phyloP scores from a whole-genome alignment of 2,113 vertebrate genomes.

The Drymodes brunneopygia region DNA sequence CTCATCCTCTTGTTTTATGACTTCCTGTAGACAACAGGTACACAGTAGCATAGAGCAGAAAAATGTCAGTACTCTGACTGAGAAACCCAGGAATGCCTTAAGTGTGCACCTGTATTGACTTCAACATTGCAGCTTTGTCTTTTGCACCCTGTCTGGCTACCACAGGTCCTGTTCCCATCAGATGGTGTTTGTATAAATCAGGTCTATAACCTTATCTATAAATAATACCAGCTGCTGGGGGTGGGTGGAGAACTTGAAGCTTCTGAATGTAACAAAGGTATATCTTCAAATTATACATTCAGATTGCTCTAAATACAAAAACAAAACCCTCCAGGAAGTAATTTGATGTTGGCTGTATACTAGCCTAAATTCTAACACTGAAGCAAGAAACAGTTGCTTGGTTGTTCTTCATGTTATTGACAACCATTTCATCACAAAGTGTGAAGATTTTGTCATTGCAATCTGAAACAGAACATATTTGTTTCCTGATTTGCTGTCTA shows the following conservation, averaged over 20 bases:
- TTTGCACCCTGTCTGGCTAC: background rate
- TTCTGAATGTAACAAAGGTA: background rate
- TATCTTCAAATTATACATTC: background rate
- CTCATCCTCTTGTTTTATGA: background rate
- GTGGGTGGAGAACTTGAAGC: background rate
- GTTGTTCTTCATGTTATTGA: background rate
- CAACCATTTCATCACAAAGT: background rate
- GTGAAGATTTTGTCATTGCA: background rate
- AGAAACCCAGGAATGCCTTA: background rate
- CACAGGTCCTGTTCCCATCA: background rate
- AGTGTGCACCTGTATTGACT: background rate
- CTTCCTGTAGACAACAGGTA: background rate
- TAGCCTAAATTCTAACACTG: background rate
- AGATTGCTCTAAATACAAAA: background rate
- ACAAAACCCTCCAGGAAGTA: background rate
- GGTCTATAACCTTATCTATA: background rate
- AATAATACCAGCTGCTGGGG: background rate
- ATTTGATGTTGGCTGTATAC: background rate
- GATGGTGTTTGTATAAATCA: background rate
- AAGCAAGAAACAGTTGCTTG: background rate
- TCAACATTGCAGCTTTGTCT: background rate
- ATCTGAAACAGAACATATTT: background rate
- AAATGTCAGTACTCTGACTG: background rate
- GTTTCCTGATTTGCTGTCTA: constrained; percentile 3
- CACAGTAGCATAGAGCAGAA: background rate